Percentiles rank a stretch among this genome's conserved stretches.
These are phyloP conservation scores for Meloidogyne chitwoodi DNA, from an alignment of 1,140 invertebrate species.

Conservation along the genomic window DNA sequence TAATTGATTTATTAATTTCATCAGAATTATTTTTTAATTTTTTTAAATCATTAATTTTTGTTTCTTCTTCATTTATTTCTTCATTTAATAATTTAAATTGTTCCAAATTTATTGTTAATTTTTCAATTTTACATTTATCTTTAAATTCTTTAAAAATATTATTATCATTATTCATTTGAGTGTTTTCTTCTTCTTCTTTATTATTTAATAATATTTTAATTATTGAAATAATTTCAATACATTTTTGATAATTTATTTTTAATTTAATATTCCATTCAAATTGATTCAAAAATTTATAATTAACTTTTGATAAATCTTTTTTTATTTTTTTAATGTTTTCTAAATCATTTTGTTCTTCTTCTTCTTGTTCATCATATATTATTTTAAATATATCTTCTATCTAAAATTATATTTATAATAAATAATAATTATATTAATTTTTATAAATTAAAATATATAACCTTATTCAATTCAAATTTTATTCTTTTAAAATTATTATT, in stretches of 20 bases:
- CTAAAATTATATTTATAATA: background rate
- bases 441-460: background rate
- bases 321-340: background rate
- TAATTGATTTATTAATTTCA: background rate
- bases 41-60: background rate
- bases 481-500: background rate
- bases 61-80: background rate
- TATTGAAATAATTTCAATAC: background rate
- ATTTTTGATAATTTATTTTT: background rate
- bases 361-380: too few species aligned
- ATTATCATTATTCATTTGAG: too few species aligned
- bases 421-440: background rate
- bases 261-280: background rate
- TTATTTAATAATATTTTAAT: background rate
- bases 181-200: background rate
- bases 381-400: background rate
- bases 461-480: background rate
- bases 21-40: background rate
- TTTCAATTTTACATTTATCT: background rate
- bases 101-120: too few species aligned
- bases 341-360: too few species aligned
- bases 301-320: background rate
- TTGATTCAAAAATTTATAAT: background rate
- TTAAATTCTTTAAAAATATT: too few species aligned
- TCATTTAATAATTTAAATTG: background rate